A percentile compares a stretch with the other conserved stretches of the same genome.
Conservation (phyloP, 2,113 vertebrate genomes). For the Gorsachius goisagi region DNA sequence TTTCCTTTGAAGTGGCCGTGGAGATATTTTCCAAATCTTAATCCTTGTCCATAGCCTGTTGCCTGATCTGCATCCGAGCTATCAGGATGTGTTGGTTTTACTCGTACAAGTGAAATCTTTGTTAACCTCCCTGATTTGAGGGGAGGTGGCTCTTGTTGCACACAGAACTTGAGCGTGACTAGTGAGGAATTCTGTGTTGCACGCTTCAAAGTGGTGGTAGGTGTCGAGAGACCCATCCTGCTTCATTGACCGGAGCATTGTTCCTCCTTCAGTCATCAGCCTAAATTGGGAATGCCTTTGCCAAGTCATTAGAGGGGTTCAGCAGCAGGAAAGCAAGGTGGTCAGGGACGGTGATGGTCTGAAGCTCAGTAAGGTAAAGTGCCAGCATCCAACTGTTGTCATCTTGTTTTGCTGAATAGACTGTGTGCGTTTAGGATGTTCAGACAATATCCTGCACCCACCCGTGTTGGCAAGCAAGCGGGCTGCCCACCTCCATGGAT, state of each 20-base stretch:
- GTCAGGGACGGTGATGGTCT: background rate
- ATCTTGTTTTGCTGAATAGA: background rate
- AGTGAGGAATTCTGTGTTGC: background rate
- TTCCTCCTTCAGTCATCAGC: background rate
- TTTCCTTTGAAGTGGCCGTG: background rate
- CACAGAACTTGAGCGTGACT: background rate
- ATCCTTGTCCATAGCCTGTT: background rate
- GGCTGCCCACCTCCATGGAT: background rate
- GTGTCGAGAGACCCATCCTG: background rate
- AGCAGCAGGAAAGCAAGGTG: background rate
- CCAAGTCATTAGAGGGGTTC: background rate
- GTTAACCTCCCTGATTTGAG: background rate
- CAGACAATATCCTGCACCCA: background rate
- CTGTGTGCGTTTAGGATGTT: background rate
- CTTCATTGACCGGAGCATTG: background rate
- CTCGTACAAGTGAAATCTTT: background rate
- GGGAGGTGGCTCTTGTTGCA: background rate
- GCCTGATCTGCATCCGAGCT: background rate
- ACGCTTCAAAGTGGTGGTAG: fast-evolving
- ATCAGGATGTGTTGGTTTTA: background rate
- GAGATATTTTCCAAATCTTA: background rate
- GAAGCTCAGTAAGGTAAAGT: background rate
- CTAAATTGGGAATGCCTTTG: background rate
- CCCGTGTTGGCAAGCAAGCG: background rate
- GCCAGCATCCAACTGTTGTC: background rate